Evolutionary conservation across 2,113 vertebrate species (phyloP), one percentile per base, ranked within the genome.

Genomic region (Ictalurus punctatus): DNA sequence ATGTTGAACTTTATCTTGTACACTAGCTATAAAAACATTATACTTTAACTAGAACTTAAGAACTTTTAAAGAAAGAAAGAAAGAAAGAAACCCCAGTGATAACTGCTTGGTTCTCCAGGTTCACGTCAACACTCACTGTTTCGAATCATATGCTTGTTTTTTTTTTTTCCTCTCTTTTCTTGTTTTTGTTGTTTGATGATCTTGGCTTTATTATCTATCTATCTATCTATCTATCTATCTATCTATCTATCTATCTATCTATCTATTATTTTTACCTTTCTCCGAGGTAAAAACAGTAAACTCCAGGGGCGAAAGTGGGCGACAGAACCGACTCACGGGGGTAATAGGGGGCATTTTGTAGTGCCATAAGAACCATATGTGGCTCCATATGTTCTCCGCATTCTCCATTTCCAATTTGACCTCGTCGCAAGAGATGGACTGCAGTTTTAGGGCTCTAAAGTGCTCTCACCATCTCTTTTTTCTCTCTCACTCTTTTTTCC

Each of bases 281-380:
- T n/a, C 13, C 1, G 21, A 37, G 30, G n/a, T 21, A 40, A 83
- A 56, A 63, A 63, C 21, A 8, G 8, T 59, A 59, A 69, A 85
- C 17, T 25, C n/a, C 30, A 25, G 6, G 34, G 56, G 52, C 0
- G n/a, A 78, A 92, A 93, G 93, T 92, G 94, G 93, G 94, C 91
- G 91, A 91, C 93, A 89, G 92, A 94, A 94, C 95, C 92, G 95
- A 93, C 93, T 94, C 34, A 93, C 92, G 91, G 94, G 94, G 95
- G 94, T 95, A 95, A 96, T 95, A 95, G 78, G 94, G 92, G 92
- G 92, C 92, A 94, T 95, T 86, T 94, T 92, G 90, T 84, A 92
- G 92, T 92, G 91, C 95, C 95, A 95, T 95, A 94, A 92, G 92
- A 95, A 95, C 94, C 95, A 96, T 94, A 95, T 95, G 94, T 94